Conservation (phyloP, 2,797 vertebrate species). For the Ctenopoma kingsleyae region DNA sequence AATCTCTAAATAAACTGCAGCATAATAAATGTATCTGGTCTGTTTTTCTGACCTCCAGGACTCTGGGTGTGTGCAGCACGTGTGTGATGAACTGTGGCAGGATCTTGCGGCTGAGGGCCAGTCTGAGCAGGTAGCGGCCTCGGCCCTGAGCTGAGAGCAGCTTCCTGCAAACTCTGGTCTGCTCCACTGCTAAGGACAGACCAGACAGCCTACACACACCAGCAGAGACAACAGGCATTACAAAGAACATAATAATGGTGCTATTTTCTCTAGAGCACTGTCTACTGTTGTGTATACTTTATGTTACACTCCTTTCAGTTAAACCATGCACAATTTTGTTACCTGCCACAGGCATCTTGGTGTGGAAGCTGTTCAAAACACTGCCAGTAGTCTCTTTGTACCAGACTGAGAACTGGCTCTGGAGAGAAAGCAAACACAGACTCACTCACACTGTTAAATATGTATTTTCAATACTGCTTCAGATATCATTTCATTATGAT, state of each 20-base stretch:
- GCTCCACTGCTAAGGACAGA: conserved; percentile 81
- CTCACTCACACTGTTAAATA: neutral
- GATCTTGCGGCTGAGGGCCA: conserved; percentile 83
- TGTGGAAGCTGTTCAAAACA: conserved; percentile 86
- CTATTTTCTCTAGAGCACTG: neutral
- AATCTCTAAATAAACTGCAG: neutral
- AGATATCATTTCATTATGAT: neutral
- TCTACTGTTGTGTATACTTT: neutral
- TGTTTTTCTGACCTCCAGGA: conserved; percentile 78
- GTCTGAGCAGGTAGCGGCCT: conserved; percentile 86
- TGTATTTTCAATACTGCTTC: neutral
- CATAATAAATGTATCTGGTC: neutral
- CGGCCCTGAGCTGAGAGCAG: conserved; percentile 84
- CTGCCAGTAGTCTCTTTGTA: conserved; percentile 89
- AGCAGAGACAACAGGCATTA: neutral
- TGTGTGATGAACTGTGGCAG: conserved; percentile 81
- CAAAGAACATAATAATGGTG: neutral
- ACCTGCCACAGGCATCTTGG: conserved; percentile 82
- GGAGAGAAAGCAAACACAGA: conserved; percentile 18
- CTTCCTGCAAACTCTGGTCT: conserved; percentile 78
- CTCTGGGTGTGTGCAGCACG: conserved; percentile 78
- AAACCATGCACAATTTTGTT: neutral
- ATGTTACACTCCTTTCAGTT: neutral
- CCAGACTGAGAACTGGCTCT: conserved; percentile 88
- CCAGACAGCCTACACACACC: conserved; percentile 72